Evolutionary conservation across 2,888 invertebrate species (phyloP), one percentile per base, ranked within the genome.

Genomic region (Aradus depressus): DNA sequence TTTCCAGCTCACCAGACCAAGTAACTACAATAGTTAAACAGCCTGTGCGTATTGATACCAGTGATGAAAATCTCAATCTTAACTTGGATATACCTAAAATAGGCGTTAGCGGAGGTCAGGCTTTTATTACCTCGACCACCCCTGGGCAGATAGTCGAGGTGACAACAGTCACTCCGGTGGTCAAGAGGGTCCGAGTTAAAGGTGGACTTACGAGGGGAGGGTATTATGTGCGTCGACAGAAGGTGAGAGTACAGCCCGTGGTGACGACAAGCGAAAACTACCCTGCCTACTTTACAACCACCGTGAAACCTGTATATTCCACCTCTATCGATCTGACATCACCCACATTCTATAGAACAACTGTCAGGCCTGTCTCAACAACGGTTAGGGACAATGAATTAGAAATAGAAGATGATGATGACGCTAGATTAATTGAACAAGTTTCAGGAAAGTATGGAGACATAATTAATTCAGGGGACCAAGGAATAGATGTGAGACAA

Each of bases 361-460:
- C 55, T 26, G 50, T 52, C 14, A 49, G 52, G n/a, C 58, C 56
- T 22, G 41, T 42, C 2, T 41, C 44, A 12, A 47, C 50, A 23
- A 51, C 57, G 18, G 23, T 50, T 6, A 14, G 49, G 26, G 60
- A 56, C 14, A 50, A 55, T 25, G 59, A 57, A 43, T 37, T 59
- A n/a, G 59, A 59, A 18, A 42, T 59, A 22, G 59, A 55, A 44
- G 56, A 53, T 43, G 56, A 54, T 39, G 54, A 58, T 22, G 58
- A 54, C 19, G 53, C 49, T 10, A 56, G 56, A 44, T 44, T 60
- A 14, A 26, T 60, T 10, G 54, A 58, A 48, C 51, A 58, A 39
- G 53, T 56, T 28, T 54, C 56, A 19, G 59, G 59, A 26, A 51
- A 56, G 28, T 60, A 56, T 35, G 60, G 60, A 14, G 58, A 58